Conservation (phyloP, 2,113 vertebrate species). For the Irena cyanogastra region DNA sequence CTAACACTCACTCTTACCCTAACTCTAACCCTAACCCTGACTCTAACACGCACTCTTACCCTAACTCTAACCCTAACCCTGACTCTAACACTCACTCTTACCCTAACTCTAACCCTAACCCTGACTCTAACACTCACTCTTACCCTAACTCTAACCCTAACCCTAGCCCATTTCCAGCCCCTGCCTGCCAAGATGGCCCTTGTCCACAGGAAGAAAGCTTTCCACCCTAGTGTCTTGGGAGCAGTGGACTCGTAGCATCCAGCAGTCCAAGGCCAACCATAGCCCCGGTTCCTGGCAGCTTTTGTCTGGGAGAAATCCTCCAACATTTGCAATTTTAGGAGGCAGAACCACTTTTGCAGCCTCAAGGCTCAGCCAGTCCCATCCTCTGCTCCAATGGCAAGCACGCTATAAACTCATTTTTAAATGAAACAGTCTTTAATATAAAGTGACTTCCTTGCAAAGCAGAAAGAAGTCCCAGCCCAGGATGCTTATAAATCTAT, state of each 20-base stretch:
- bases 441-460: neutral
- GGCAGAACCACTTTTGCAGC: accelerated
- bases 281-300: neutral
- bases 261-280: neutral
- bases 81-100: too few relatives aligned
- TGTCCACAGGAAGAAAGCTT: neutral
- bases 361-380: neutral
- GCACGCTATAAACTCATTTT: neutral
- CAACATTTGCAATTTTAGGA: accelerated
- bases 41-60: too few relatives aligned
- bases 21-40: neutral
- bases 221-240: too few relatives aligned
- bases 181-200: neutral
- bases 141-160: too few relatives aligned
- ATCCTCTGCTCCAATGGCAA: neutral
- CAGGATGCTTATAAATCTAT: neutral
- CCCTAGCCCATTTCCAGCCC: neutral
- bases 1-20: too few relatives aligned
- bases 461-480: neutral
- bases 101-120: neutral
- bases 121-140: too few relatives aligned
- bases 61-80: too few relatives aligned
- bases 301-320: neutral
- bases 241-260: neutral
- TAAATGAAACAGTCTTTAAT: neutral